These are phyloP conservation scores for Vicugna pacos DNA, from an alignment of 2,113 vertebrate genomes.

Conservation along the genomic window DNA sequence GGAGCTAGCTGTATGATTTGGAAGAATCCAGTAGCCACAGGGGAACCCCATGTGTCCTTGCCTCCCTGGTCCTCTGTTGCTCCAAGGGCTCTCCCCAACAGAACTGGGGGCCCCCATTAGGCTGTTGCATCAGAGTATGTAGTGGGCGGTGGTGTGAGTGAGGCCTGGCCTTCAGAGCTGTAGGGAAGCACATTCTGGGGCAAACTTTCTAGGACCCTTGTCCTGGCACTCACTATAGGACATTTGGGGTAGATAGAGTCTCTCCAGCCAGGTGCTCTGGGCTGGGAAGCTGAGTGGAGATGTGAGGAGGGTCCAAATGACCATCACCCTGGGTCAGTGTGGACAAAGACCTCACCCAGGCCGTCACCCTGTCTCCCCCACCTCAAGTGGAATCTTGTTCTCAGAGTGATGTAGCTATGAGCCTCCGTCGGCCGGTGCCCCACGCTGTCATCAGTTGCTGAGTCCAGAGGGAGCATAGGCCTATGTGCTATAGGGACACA, in stretches of 20 bases:
- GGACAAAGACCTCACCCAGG: background rate
- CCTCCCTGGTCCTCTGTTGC: background rate
- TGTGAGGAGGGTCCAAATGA: background rate
- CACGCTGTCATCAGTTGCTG: background rate
- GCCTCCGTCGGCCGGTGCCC: background rate
- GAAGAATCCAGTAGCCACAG: background rate
- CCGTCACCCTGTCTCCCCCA: background rate
- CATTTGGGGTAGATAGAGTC: too few relatives aligned
- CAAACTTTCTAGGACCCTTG: background rate
- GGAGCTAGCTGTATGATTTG: background rate
- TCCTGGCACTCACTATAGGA: rapidly evolving
- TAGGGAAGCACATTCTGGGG: background rate
- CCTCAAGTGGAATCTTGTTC: background rate
- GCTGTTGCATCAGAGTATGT: background rate
- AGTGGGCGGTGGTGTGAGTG: background rate
- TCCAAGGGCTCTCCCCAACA: background rate
- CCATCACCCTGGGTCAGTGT: too few relatives aligned
- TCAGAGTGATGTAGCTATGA: background rate
- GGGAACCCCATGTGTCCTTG: background rate
- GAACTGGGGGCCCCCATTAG: background rate
- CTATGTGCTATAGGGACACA: background rate
- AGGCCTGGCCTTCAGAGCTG: background rate
- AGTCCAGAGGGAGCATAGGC: background rate
- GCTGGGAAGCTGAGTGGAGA: too few relatives aligned
- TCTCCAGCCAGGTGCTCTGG: background rate